Base-by-base conservation (phyloP, 1,140 invertebrate species). In the Tachypleus tridentatus region DNA sequence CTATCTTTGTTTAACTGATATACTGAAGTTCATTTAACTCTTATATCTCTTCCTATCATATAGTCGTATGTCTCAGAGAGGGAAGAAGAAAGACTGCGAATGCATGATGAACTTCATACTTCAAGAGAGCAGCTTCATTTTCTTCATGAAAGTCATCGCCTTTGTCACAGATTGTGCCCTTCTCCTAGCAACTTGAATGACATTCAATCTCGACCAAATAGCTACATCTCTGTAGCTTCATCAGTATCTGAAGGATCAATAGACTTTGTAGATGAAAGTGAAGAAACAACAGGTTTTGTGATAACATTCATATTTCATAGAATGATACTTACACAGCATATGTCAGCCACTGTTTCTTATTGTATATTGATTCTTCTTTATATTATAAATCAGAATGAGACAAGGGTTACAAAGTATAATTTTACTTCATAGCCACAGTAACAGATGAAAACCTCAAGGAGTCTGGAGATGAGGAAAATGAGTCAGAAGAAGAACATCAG, bases 71-170 rank as follows among this genome's bases (percentile, higher is more conserved):
- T 29, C 29, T 86, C 84, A 74, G 82, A 85, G 68, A 78, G 83
- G 67, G 87, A 90, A 73, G 86, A 88, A 71, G 87, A 91, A 74
- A 78, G 85, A 58, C 86, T 87, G 69, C 81, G 82, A 63, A 76
- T 89, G 68, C 80, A 87, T 50, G 82, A 83, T 66, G 87, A 89
- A 74, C 76, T 89, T 66, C 83, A 85, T 66, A 80, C 81, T 70
- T 83, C 82, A 60, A 80, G 86, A 69, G 88, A 90, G 75, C 83
- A 85, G 72, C 75, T 89, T 47, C 86, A 88, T 72, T 71, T 71
- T 61, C 67, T 79, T 50, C 74, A 76, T 53, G 73, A 74, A 63
- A 69, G 72, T 9, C 71, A 67, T 62, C 59, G 74, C 53, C 67
- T 68, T 49, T 69, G 65, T 51, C 56, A 57, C 10, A 63, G 62